Evolutionary conservation across 1,140 invertebrate genomes (phyloP).

Genomic region (Pseudomyrmex dendroicus): DNA sequence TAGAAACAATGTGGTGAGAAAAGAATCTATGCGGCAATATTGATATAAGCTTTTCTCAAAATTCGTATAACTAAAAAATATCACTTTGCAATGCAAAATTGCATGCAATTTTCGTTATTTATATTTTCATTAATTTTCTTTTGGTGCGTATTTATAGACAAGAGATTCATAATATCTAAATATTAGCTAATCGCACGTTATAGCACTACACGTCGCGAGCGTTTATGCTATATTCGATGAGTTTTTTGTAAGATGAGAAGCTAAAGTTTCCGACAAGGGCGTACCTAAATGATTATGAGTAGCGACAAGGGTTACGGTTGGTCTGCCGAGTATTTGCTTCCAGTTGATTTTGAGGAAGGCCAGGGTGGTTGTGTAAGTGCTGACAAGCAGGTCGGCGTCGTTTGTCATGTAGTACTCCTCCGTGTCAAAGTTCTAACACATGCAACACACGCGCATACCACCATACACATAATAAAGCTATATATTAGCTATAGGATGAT

Average conservation of each 20-base stretch:
- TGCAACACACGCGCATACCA: constrained; percentile 83
- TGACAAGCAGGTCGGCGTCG: constrained; percentile 94
- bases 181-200: neutral
- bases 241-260: constrained; percentile 45
- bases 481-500: constrained; percentile 36
- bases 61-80: constrained; percentile 7
- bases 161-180: neutral
- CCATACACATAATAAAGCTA: constrained; percentile 73
- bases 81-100: neutral
- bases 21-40: neutral
- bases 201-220: constrained; percentile 12
- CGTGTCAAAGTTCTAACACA: constrained; percentile 94
- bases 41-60: neutral
- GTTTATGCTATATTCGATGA: constrained; percentile 13
- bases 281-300: constrained; percentile 93
- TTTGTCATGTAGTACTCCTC: constrained; percentile 97
- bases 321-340: constrained; percentile 95
- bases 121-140: neutral
- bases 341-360: constrained; percentile 97
- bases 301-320: constrained; percentile 93
- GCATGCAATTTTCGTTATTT: neutral
- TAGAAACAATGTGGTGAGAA: neutral
- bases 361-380: constrained; percentile 94
- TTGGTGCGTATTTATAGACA: neutral
- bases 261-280: constrained; percentile 68